These are phyloP conservation scores for Ranitomeya variabilis DNA, from an alignment of 2,113 vertebrate species.

Conservation along the genomic window DNA sequence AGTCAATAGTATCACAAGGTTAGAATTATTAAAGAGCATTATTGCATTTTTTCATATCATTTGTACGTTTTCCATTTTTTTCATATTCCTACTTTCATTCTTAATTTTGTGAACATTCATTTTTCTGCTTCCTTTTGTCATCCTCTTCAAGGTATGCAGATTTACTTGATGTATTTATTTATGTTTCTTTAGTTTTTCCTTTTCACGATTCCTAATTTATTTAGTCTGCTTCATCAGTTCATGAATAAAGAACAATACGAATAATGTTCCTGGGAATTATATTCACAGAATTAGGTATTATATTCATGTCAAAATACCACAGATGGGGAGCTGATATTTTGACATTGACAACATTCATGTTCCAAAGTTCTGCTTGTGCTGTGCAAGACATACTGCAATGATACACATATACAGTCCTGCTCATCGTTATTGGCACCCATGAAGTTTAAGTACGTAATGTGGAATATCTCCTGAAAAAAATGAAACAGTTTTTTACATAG, in stretches of 20 bases:
- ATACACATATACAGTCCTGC: not conserved
- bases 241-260: not conserved
- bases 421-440: too few relatives aligned
- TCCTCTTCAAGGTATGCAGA: slow-evolving; percentile 69
- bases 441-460: too few relatives aligned
- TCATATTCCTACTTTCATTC: slow-evolving; percentile 24
- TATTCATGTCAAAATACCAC: slow-evolving; percentile 5
- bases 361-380: not conserved
- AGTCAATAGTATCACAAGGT: not conserved
- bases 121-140: slow-evolving; percentile 66
- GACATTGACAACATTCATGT: not conserved
- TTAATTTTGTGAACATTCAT: slow-evolving; percentile 68
- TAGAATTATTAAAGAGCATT: not conserved
- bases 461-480: too few relatives aligned
- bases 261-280: not conserved
- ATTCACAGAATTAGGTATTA: slow-evolving; percentile 40
- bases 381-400: not conserved
- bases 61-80: not conserved
- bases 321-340: not conserved
- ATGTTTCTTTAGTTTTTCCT: slow-evolving; percentile 46
- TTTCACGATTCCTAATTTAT: not conserved
- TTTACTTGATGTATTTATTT: slow-evolving; percentile 42
- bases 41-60: not conserved
- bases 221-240: not conserved
- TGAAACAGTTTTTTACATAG: too few relatives aligned